A percentile compares a stretch with the other conserved stretches of the same genome.
Evolutionary conservation across 2,888 invertebrate genomes (phyloP).

Genomic region (Drosophila infuscata): DNA sequence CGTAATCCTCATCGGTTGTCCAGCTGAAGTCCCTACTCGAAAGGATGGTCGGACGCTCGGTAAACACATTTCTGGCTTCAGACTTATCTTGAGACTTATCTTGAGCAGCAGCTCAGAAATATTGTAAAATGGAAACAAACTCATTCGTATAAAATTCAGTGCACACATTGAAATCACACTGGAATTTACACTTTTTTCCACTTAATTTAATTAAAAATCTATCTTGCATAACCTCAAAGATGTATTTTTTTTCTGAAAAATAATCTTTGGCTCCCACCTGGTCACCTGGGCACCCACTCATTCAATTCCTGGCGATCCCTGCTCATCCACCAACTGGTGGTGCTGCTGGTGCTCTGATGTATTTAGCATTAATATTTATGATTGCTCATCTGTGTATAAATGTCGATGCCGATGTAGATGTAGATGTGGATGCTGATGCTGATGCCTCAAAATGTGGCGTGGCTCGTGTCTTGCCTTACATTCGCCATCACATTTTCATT

Average conservation of each 20-base stretch:
- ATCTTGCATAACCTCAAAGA: background rate
- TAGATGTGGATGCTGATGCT: constrained; percentile 12
- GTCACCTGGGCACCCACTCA: background rate
- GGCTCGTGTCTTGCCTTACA: constrained; percentile 10
- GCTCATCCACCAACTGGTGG: background rate
- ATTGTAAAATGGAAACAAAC: background rate
- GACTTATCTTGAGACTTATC: background rate
- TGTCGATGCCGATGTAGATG: constrained; percentile 25
- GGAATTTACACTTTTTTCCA: background rate
- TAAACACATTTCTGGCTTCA: background rate
- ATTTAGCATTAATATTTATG: constrained; percentile 78
- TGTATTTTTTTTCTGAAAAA: background rate
- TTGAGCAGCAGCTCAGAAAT: background rate
- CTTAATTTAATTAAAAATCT: background rate
- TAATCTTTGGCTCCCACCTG: background rate
- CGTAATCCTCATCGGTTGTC: constrained; percentile 15
- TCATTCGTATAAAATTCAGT: background rate
- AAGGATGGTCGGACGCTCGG: background rate
- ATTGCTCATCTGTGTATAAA: constrained; percentile 71
- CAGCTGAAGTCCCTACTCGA: constrained; percentile 7
- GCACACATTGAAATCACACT: background rate
- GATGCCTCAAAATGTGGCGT: background rate
- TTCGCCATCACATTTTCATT: constrained; percentile 64
- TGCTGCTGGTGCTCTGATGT: constrained; percentile 37
- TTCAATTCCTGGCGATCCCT: background rate